phyloP scores from a whole-genome alignment of 2,888 invertebrate species.

The Noctua comes region DNA sequence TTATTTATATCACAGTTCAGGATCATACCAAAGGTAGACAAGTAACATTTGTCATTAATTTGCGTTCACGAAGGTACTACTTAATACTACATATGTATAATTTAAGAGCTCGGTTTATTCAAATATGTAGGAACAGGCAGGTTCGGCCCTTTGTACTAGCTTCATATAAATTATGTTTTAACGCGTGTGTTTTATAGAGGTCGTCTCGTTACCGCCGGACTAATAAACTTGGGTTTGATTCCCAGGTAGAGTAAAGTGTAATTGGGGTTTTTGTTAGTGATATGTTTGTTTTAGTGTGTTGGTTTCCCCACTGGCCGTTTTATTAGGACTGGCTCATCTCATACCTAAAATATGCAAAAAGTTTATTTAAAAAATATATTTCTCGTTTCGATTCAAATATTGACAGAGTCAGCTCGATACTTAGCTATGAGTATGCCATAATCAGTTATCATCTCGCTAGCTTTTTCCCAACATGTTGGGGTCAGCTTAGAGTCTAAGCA shows the following conservation, averaged over 20 bases:
- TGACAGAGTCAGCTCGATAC: not conserved
- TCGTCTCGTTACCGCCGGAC: slow-evolving; percentile 37
- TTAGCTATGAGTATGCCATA: not conserved
- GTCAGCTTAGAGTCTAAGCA: not conserved
- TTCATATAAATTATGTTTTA: slow-evolving; percentile 57
- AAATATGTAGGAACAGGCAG: slow-evolving; percentile 62
- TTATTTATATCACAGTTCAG: slow-evolving; percentile 10
- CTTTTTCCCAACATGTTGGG: not conserved
- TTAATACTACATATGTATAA: slow-evolving; percentile 23
- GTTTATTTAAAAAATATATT: not conserved
- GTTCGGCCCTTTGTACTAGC: slow-evolving; percentile 28
- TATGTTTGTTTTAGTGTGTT: slow-evolving; percentile 32
- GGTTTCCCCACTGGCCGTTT: slow-evolving; percentile 2
- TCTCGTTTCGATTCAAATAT: not conserved
- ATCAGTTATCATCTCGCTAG: not conserved
- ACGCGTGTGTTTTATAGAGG: slow-evolving; percentile 61
- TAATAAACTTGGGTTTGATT: slow-evolving; percentile 40
- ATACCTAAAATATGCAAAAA: not conserved
- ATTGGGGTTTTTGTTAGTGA: slow-evolving; percentile 37
- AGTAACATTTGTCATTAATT: slow-evolving; percentile 45
- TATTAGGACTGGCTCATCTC: not conserved
- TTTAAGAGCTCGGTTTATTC: slow-evolving; percentile 69
- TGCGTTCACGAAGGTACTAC: slow-evolving; percentile 19
- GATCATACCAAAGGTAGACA: not conserved
- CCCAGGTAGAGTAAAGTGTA: slow-evolving; percentile 21